Base-by-base conservation (phyloP, 2,888 invertebrate species). In the Conchocele bisecta region DNA sequence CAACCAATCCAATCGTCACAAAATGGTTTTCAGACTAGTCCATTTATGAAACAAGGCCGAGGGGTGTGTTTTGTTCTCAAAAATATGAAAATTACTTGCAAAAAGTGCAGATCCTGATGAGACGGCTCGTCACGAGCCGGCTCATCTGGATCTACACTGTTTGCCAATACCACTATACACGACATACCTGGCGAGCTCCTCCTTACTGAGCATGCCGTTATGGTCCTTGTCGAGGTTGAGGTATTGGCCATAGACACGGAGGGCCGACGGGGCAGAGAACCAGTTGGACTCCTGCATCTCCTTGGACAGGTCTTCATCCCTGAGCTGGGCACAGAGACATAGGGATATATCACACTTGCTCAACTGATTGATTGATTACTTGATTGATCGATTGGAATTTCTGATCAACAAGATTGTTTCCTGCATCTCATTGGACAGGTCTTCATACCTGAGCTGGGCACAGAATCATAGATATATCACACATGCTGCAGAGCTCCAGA, bases 181-280 rank as follows among this genome's bases (percentile, higher is more conserved):
- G n/a, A n/a, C n/a, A n/a, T n/a, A 96, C 94, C 95, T 95, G 4
- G 96, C 95, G 50, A 98, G 92, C 91, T 98, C 98, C 61, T 95
- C 94, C 89, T 96, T 95, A 89, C 96, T 97, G 1, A 99, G 93
- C 97, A 98, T 97, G 26, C 98, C 91, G 91, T 98, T 98, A 84
- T 97, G 97, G 91, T 98, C 97, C 74, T 95, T 94, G 89, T 99
- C 99, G 72, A 99, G 92, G 91, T 97, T 97, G 41, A 98, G 93
- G 90, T 98, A 99, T 90, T 97, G 97, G 0, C 97, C 97, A 90
- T 98, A 98, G 1, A 98, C 96, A 42, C 96, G 93, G 17, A 98
- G 92, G 0, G 98, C 97, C 17, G 89, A 90, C 1, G 89, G 89
- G 3, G 91, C 90, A 39, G 90, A 91, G 82, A 92, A 92, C 92